Evolutionary conservation across 1,140 invertebrate species (phyloP), one percentile per base, ranked within the genome.

Genomic region (Reticulitermes speratus): DNA sequence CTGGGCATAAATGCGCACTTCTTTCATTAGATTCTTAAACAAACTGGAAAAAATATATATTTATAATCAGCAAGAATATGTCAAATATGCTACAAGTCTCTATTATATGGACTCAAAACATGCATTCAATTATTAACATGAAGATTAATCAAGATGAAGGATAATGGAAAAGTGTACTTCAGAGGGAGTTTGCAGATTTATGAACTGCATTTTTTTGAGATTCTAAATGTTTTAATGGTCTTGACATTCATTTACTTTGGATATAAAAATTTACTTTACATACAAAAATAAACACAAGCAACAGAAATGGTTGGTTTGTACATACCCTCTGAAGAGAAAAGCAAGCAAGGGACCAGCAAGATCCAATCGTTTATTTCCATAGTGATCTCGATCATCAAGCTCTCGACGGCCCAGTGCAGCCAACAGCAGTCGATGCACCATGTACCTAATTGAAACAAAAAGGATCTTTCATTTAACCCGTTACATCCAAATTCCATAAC

Each of bases 331-430:
- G 90, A 99, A 99, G 9, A 99, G 92, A 90, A 99, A 99, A 81
- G 99, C 98, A 55, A 99, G 90, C 44, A 99, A 91, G 0, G 99
- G 98, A 38, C 99, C 99, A 90, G 99, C 99, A 75, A 99, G 92
- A 93, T 99, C 99, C 75, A 99, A 91, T 89, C 99, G 94, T 91
- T 99, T 99, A 91, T 99, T 99, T 55, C 99, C 99, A 91, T 99
- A 99, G 90, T 99, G 98, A 99, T 99, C 99, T 90, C 99, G 94
- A 92, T 99, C 99, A 92, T 99, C 99, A 44, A 99, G 92, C 92
- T 99, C 98, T 88, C 98, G 93, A 30, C 98, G 93, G 86, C 98
- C 98, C n/a, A 99, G 91, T 19, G 98, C 97, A 84, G 98, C 98
- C 85, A 99, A 91, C 23, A 99, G 91, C 83, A 99, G 91, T 88